Percentiles rank a stretch among this genome's conserved stretches.
phyloP scores from a whole-genome alignment of 2,797 vertebrate genomes.

The Aquila chrysaetos region DNA sequence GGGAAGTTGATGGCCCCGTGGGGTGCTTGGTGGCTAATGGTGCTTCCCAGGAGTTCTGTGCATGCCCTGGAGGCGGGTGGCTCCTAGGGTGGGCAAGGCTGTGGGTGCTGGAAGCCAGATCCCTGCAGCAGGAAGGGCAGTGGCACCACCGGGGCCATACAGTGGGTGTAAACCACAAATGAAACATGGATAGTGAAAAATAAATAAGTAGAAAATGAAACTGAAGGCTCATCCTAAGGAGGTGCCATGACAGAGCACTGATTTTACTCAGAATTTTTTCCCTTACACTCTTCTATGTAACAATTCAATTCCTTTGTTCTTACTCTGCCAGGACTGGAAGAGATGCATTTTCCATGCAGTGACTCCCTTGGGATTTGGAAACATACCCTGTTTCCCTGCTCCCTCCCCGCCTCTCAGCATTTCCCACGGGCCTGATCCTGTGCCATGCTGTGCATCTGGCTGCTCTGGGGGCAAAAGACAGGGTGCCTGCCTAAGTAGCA shows the following conservation, averaged over 20 bases:
- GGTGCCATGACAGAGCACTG: neutral
- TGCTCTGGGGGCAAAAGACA: neutral
- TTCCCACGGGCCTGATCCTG: neutral
- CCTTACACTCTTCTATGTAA: neutral
- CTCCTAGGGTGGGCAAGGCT: neutral
- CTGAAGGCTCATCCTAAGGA: neutral
- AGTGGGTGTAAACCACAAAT: neutral
- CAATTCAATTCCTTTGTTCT: neutral
- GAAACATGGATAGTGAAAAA: neutral
- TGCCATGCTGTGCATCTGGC: neutral
- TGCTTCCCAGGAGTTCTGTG: neutral
- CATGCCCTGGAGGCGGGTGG: accelerated
- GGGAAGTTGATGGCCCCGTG: neutral
- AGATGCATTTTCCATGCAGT: neutral
- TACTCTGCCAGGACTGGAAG: neutral
- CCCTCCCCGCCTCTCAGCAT: neutral
- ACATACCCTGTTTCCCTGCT: neutral
- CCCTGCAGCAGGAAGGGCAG: neutral
- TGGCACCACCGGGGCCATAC: neutral
- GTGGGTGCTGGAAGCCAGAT: neutral
- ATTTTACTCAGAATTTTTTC: neutral
- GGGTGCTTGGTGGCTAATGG: accelerated
- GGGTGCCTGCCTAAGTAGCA: neutral
- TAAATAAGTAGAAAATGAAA: neutral
- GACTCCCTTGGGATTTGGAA: neutral